Conservation (phyloP, 2,113 vertebrate species). For the Crotalus viridis region DNA sequence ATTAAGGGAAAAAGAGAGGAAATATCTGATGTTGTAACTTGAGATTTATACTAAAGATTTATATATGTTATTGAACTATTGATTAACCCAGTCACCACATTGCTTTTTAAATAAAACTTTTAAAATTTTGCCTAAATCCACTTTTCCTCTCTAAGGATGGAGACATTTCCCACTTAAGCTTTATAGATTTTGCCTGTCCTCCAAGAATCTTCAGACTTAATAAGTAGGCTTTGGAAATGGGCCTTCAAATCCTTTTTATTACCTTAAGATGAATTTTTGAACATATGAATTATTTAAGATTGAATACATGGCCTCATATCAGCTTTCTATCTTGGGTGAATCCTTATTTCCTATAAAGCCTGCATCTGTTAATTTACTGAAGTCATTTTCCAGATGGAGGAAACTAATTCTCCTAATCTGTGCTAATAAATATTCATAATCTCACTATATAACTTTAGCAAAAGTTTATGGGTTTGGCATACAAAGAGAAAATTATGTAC, state of each 20-base stretch:
- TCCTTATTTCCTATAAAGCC: slow-evolving; percentile 35
- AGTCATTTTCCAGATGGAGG: slow-evolving; percentile 32
- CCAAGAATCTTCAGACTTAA: too few relatives aligned
- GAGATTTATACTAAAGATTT: too few relatives aligned
- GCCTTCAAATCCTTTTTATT: neutral
- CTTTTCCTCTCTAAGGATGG: too few relatives aligned
- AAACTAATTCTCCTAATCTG: slow-evolving; percentile 44
- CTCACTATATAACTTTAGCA: slow-evolving; percentile 6
- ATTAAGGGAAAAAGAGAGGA: too few relatives aligned
- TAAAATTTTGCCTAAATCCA: neutral
- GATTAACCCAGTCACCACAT: too few relatives aligned
- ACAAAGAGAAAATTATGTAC: slow-evolving; percentile 25
- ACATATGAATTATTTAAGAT: neutral
- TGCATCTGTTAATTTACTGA: slow-evolving; percentile 48
- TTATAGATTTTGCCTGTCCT: neutral
- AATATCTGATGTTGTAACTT: too few relatives aligned
- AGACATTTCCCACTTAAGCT: neutral
- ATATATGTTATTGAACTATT: too few relatives aligned
- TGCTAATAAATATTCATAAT: slow-evolving; percentile 40
- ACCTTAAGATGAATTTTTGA: neutral
- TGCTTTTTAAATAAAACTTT: neutral
- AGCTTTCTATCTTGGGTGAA: neutral
- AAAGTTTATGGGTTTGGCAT: too few relatives aligned
- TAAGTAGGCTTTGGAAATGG: neutral
- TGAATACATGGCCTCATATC: neutral